Percentiles rank a stretch among this genome's conserved stretches.
Conservation (phyloP, 64 coral and sea anemone species). For the Dendrophyllia cribrosa region DNA sequence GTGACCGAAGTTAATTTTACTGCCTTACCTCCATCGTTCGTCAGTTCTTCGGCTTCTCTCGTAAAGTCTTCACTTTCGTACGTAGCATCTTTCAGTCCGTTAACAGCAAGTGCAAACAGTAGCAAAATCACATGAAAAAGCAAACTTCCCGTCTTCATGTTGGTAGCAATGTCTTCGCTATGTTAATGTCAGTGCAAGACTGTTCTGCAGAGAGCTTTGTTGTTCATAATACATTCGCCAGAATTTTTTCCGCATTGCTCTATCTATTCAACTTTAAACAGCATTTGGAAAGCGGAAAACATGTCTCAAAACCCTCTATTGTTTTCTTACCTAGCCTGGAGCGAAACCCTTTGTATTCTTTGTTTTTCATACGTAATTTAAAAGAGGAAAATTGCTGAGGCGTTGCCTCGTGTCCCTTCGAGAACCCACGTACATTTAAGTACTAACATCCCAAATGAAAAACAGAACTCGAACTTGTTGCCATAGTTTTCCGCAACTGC, state of each 20-base stretch:
- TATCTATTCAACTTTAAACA: not conserved
- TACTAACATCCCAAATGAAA: too few species aligned
- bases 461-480: too few species aligned
- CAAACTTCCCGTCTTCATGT: not conserved
- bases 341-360: not conserved
- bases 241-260: slow-evolving; percentile 13
- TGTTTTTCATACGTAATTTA: not conserved
- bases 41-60: too few species aligned
- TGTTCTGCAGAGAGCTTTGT: not conserved
- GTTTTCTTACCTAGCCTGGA: not conserved
- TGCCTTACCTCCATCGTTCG: not conserved
- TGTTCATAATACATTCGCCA: not conserved
- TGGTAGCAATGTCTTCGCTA: too few species aligned
- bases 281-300: not conserved
- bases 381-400: not conserved
- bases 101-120: not conserved
- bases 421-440: not conserved
- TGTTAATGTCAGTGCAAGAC: not conserved
- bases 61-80: too few species aligned
- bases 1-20: not conserved
- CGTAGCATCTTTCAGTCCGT: not conserved
- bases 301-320: not conserved
- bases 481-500: too few species aligned
- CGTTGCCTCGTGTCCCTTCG: not conserved
- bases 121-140: not conserved